phyloP scores from a whole-genome alignment of 2,113 vertebrate species.

The Meleagris gallopavo region DNA sequence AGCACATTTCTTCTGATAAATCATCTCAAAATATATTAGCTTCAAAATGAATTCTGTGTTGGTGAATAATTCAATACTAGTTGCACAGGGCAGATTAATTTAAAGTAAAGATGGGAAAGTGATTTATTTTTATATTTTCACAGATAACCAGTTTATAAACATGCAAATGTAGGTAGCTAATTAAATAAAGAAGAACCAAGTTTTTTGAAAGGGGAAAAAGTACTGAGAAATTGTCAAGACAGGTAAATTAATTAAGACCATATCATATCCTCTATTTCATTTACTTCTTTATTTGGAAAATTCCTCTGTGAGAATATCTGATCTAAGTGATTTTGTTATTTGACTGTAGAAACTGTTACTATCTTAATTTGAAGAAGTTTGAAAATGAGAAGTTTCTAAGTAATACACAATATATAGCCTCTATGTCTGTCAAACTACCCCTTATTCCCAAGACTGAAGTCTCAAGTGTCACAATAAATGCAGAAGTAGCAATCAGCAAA shows the following conservation, averaged over 20 bases:
- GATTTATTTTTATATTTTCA: neutral
- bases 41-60: neutral
- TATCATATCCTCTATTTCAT: neutral
- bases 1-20: neutral
- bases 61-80: neutral
- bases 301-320: neutral
- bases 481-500: neutral
- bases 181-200: neutral
- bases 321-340: neutral
- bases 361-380: neutral
- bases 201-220: neutral
- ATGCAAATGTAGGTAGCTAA: neutral
- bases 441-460: neutral
- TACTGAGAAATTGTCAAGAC: neutral
- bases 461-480: neutral
- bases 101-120: neutral
- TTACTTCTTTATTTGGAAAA: neutral
- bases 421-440: neutral
- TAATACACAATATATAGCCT: neutral
- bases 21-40: neutral
- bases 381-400: neutral
- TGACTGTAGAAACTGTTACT: neutral
- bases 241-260: conserved; percentile 4
- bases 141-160: neutral
- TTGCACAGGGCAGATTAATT: neutral